Evolutionary conservation across 2,797 vertebrate species (phyloP), one percentile per base, ranked within the genome.

Genomic region (Rhabdomys pumilio): DNA sequence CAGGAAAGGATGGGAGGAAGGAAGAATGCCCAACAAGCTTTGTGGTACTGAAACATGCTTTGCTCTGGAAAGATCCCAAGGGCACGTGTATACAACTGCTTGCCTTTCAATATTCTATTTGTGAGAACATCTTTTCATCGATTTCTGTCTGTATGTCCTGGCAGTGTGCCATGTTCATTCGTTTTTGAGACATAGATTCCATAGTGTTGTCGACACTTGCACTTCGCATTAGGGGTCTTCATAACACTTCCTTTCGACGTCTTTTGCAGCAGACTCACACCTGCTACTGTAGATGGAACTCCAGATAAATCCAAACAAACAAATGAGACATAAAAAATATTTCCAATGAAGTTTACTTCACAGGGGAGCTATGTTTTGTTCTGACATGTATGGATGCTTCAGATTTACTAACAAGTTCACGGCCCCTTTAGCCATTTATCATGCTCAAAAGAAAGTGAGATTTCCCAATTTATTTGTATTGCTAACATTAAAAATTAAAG

Each of bases 71-170:
- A 93, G 73, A n/a, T 88, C 87, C 95, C 93, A 67, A 96, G 85
- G 90, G 94, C 93, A 89, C 61, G 75, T 34, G 67, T 73, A 65
- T 87, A 90, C 96, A 85, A 92, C 38, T 95, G 90, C 89, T 55
- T 81, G 82, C 93, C 90, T 96, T 97, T 97, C 93, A 87, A 92
- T 97, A 97, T 91, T 96, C 96, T 83, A 96, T 97, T 97, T 95
- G 90, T 90, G 94, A 95, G 96, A 97, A 93, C 92, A 96, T 97
- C 90, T 97, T 95, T 96, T 90, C 96, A 97, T 97, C 93, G 96
- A 98, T 96, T 91, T 95, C 94, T 84, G 90, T 95, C 97, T 87
- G 13, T 94, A 90, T 73, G 81, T 96, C 91, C 96, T 87, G 88
- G 38, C 83, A 89, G 92, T 67, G 53, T 84, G 88, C 69, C 57